phyloP scores from a whole-genome alignment of 2,888 invertebrate genomes.

The Cynaeus angustus region DNA sequence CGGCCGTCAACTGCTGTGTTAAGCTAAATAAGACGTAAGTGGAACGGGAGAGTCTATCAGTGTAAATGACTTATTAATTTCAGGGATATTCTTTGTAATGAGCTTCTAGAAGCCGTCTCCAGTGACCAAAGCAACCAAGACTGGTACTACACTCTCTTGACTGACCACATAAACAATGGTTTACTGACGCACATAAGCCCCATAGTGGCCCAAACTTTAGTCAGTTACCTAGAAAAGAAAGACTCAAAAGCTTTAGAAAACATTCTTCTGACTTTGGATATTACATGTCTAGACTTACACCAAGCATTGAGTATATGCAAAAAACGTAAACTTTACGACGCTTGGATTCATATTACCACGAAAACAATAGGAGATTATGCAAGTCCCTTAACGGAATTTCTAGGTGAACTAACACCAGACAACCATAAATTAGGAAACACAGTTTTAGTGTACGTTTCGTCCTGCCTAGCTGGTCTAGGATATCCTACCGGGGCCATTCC shows the following conservation, averaged over 20 bases:
- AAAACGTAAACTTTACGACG: conserved; percentile 79
- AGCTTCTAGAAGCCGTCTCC: conserved; percentile 77
- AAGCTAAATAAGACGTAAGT: conserved; percentile 74
- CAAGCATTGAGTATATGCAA: conserved; percentile 75
- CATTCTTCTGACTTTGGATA: conserved; percentile 82
- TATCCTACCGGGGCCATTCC: conserved; percentile 86
- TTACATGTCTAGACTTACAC: conserved; percentile 85
- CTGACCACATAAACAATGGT: conserved; percentile 81
- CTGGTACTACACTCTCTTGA: conserved; percentile 80
- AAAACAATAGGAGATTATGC: conserved; percentile 84
- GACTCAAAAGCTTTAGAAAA: conserved; percentile 79
- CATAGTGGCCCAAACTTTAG: conserved; percentile 81
- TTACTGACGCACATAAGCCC: conserved; percentile 79
- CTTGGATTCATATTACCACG: conserved; percentile 85
- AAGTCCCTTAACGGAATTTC: conserved; percentile 81
- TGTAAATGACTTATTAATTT: conserved; percentile 33
- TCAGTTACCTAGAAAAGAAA: conserved; percentile 78
- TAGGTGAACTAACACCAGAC: conserved; percentile 73
- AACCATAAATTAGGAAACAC: conserved; percentile 84
- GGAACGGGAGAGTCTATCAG: background rate
- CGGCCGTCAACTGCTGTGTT: conserved; percentile 72
- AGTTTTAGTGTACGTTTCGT: conserved; percentile 88
- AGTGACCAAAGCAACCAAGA: conserved; percentile 70
- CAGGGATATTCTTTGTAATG: conserved; percentile 77
- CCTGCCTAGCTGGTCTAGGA: conserved; percentile 89